These are phyloP conservation scores for Antheraea mylitta DNA, from an alignment of 1,140 invertebrate species.

Conservation along the genomic window DNA sequence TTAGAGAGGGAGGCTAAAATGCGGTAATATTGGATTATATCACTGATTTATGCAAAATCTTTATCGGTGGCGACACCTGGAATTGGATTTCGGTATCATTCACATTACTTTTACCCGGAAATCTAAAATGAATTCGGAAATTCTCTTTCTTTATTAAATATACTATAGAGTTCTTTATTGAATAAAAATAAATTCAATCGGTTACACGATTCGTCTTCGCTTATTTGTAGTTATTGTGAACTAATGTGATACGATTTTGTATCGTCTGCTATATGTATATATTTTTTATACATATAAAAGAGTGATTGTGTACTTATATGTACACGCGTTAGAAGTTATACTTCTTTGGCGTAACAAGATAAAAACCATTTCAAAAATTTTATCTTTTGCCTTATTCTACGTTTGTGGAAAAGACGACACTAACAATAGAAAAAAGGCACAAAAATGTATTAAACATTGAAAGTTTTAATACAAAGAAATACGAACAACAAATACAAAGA, in stretches of 20 bases:
- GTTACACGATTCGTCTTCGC: neutral
- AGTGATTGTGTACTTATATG: too few species aligned
- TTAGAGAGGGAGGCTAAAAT: constrained; percentile 62
- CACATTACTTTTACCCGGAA: constrained; percentile 43
- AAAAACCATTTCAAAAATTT: too few species aligned
- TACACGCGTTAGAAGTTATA: too few species aligned
- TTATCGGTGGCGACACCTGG: constrained; percentile 68
- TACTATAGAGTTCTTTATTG: constrained; percentile 3
- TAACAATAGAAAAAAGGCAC: too few species aligned
- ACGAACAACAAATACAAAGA: too few species aligned
- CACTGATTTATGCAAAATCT: constrained; percentile 77
- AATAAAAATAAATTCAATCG: neutral
- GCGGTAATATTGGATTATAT: constrained; percentile 75
- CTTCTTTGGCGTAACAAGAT: too few species aligned
- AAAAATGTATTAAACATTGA: too few species aligned
- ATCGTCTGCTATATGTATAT: too few species aligned
- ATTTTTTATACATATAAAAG: too few species aligned
- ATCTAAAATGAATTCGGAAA: constrained; percentile 21
- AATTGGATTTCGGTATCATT: constrained; percentile 70
- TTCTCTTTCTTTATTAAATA: constrained; percentile 6
- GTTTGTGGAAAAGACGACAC: too few species aligned
- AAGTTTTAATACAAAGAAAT: too few species aligned
- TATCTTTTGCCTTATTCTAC: too few species aligned
- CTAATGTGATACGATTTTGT: neutral
- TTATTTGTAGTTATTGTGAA: neutral